Evolutionary conservation across 35 echinoderm and acorn worm genomes (phyloP).

Genomic region (Apostichopus californicus): DNA sequence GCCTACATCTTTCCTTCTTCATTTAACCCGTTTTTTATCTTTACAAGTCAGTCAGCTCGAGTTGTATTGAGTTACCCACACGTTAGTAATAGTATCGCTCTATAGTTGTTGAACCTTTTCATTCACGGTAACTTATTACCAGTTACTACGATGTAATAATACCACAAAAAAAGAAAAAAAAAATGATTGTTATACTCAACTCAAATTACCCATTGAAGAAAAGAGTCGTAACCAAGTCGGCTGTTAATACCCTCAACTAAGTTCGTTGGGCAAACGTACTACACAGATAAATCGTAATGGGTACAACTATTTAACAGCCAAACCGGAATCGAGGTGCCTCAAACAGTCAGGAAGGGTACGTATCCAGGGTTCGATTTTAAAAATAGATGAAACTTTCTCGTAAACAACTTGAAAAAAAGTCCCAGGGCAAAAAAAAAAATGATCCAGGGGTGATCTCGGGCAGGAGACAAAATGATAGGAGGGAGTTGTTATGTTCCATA

Average conservation of each 20-base stretch:
- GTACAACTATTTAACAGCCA: not conserved
- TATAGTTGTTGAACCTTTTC: not conserved
- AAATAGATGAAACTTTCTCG: not conserved
- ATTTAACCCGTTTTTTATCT: too few species aligned
- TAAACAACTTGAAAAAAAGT: conserved; percentile 1
- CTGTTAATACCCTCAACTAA: too few species aligned
- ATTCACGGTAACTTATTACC: not conserved
- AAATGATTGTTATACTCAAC: too few species aligned
- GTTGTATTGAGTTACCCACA: not conserved
- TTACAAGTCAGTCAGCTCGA: too few species aligned
- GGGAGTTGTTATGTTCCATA: too few species aligned
- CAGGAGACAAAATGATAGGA: too few species aligned
- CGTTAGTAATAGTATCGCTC: not conserved
- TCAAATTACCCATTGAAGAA: not conserved
- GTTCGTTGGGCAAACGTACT: not conserved
- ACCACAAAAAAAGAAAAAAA: not conserved
- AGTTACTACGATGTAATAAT: not conserved
- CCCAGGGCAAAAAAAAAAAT: not conserved
- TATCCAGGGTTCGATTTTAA: not conserved
- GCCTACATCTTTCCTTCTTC: too few species aligned
- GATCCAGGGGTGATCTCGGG: too few species aligned
- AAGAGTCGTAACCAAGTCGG: too few species aligned
- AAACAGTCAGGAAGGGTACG: not conserved
- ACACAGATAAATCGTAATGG: not conserved
- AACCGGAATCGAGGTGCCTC: not conserved